Evolutionary conservation across 2,797 vertebrate genomes (phyloP).

Genomic region (Rhinoraja longicauda): DNA sequence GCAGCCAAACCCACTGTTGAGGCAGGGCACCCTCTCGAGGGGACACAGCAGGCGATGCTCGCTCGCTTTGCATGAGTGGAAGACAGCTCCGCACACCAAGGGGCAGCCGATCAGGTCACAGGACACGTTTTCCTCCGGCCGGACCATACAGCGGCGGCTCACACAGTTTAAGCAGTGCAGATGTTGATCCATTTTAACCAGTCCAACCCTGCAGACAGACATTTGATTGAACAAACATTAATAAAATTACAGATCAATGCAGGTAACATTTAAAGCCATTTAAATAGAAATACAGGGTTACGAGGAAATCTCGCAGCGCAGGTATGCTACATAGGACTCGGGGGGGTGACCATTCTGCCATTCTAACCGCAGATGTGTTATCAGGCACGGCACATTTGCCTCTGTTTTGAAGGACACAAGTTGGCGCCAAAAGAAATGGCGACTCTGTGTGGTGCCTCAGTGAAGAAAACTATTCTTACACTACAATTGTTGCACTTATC

Average conservation of each 20-base stretch:
- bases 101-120: slow-evolving; percentile 90
- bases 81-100: slow-evolving; percentile 89
- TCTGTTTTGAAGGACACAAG: too few species aligned
- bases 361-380: too few species aligned
- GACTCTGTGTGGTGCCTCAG: too few species aligned
- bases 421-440: too few species aligned
- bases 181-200: slow-evolving; percentile 77
- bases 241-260: neutral
- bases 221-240: slow-evolving; percentile 41
- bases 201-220: slow-evolving; percentile 42
- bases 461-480: too few species aligned
- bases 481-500: too few species aligned
- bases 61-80: slow-evolving; percentile 84
- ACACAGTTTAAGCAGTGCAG: slow-evolving; percentile 89
- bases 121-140: slow-evolving; percentile 78
- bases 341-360: neutral
- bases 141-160: slow-evolving; percentile 90
- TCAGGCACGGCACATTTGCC: too few species aligned
- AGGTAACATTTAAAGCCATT: neutral
- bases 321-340: neutral
- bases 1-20: slow-evolving; percentile 88
- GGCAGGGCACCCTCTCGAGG: slow-evolving; percentile 85
- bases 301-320: too few species aligned
- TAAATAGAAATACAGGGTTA: neutral
- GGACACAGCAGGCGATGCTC: slow-evolving; percentile 89